A percentile compares a stretch with the other conserved stretches of the same genome.
These are phyloP conservation scores for Scortum barcoo DNA, from an alignment of 2,113 vertebrate genomes.

Conservation along the genomic window DNA sequence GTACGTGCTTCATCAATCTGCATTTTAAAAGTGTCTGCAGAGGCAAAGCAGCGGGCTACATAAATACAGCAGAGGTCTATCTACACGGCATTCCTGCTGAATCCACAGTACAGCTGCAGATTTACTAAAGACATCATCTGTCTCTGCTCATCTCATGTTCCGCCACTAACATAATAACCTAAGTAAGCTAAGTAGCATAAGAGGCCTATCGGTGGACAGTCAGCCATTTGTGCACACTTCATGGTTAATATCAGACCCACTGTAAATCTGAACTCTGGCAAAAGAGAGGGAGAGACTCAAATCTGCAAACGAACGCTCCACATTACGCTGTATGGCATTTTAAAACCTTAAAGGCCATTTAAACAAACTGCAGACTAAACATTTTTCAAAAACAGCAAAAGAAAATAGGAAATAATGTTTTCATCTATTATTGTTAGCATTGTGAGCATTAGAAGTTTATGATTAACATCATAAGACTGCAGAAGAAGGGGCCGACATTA, in stretches of 20 bases:
- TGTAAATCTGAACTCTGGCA: neutral
- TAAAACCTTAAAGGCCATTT: neutral
- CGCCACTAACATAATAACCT: conserved; percentile 50
- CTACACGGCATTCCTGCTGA: conserved; percentile 11
- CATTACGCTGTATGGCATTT: neutral
- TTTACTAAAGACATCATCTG: conserved; percentile 29
- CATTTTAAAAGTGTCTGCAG: conserved; percentile 7
- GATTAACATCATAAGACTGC: no score
- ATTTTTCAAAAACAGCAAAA: neutral
- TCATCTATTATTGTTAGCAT: neutral
- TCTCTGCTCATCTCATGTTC: conserved; percentile 51
- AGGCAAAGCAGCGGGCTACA: neutral
- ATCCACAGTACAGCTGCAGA: conserved; percentile 25
- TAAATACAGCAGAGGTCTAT: neutral
- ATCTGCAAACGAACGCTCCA: neutral
- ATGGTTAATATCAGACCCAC: conserved; percentile 22
- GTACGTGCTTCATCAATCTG: conserved; percentile 8
- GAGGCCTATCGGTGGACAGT: conserved; percentile 44
- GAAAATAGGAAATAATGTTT: neutral
- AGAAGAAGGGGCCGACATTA: neutral
- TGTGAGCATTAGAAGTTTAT: neutral
- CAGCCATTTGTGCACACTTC: conserved; percentile 37
- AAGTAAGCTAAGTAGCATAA: conserved; percentile 52
- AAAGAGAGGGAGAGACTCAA: neutral
- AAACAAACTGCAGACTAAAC: neutral